Evolutionary conservation across 1,140 invertebrate species (phyloP), one percentile per base, ranked within the genome.

Genomic region (Pinna nobilis): DNA sequence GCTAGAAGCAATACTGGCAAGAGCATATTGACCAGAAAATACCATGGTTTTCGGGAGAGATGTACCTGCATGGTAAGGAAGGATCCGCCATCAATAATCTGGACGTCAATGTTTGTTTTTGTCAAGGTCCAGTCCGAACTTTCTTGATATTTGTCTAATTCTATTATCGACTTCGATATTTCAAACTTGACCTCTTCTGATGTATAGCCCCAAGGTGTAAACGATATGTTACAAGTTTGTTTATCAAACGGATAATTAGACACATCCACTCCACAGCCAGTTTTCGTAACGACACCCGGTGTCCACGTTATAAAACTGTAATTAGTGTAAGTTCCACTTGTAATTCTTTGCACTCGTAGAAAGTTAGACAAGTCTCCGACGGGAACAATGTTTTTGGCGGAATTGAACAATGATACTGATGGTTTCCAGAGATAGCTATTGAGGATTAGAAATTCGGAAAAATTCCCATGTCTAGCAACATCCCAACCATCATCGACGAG

Each of bases 1-100:
- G 90, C 91, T 81, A 92, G 86, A 88, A 91, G 91, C 70, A 91
- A 88, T 71, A 91, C 91, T 2, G 91, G 91, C 41, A 91, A 83
- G 33, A 92, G 88, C 5, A 92, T 87, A 81, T 92, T 92, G 78
- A 91, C 87, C 51, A 91, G 87, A 82, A 90, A 91, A 76, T 86
- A 88, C 1, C 55, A 18, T 4, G 72, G 66, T 20, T 53, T 33
- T 25, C 72, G 35, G 18, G 59, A 37, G 37, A 74, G 57, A 1
- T 25, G 53, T 13, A 74, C 11, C 33, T 51, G 44, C 2, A 55
- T n/a, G 0, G 49, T 64, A 9, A 57, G 25, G 30, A 47, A 69
- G 11, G 59, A 69, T 2, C 30, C 33, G n/a, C 49, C 49, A 37
- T 74, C 35, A 3, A 69, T 28, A n/a, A 39, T 47, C 65, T 74